These are phyloP conservation scores for Brienomyrus longianalis DNA, from an alignment of 2,113 vertebrate genomes.

Conservation along the genomic window DNA sequence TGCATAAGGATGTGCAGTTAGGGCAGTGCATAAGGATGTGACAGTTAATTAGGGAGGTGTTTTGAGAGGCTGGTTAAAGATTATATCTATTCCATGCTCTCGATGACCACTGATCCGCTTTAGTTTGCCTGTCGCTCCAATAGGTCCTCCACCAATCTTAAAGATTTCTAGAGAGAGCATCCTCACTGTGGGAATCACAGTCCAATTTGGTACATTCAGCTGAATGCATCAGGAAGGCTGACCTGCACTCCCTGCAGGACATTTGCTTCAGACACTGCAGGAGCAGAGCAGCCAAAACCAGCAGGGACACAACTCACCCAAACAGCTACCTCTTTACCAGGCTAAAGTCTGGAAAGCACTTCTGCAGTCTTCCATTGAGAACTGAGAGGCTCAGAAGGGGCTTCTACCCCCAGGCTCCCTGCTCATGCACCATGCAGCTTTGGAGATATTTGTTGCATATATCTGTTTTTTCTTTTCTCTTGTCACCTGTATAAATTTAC, in stretches of 20 bases:
- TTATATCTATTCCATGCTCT: too few relatives aligned
- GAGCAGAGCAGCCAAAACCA: neutral
- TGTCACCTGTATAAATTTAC: neutral
- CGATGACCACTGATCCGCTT: too few relatives aligned
- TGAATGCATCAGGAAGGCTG: neutral
- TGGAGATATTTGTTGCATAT: neutral
- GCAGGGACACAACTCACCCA: neutral
- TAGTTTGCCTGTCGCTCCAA: too few relatives aligned
- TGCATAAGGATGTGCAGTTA: too few relatives aligned
- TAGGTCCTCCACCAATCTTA: neutral
- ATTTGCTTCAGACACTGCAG: neutral
- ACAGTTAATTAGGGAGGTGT: neutral
- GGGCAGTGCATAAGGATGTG: neutral
- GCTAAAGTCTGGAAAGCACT: neutral
- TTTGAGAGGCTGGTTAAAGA: too few relatives aligned
- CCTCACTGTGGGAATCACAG: neutral
- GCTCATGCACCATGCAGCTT: neutral
- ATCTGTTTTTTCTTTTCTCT: neutral
- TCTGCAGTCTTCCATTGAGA: neutral
- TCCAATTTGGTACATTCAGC: neutral
- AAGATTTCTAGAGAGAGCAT: neutral
- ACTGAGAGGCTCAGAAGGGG: neutral
- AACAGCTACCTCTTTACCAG: neutral
- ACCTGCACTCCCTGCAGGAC: too few relatives aligned
- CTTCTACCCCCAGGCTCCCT: neutral